Base-by-base conservation (phyloP, 2,888 invertebrate genomes). In the Frankliniella fusca region DNA sequence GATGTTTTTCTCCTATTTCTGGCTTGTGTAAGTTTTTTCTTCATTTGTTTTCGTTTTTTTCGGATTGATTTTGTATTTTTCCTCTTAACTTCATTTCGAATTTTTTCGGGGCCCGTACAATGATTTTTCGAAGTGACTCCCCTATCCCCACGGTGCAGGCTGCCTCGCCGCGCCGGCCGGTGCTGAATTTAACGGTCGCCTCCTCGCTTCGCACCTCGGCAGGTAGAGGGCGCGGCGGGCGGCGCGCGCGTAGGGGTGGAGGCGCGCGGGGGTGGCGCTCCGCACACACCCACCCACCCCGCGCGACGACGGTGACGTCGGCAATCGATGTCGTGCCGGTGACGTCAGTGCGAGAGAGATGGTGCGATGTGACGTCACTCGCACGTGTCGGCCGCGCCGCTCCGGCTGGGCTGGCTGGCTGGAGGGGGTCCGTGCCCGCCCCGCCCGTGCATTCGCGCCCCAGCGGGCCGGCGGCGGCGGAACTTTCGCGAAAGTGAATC, bases 321-420 rank as follows among this genome's bases (percentile, higher is more conserved):
- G 1, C 23, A 76, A 76, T 76, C 70, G 27, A 76, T 76, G 70
- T 27, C 70, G 70, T 12, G 23, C 70, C 70, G 23, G 70, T 76
- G 70, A 76, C 70, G 70, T 76, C 70, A 23, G 23, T 23, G n/a
- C 23, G 70, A 70, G 70, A 27, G 70, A 76, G 70, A 76, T 10
- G 27, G 70, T 27, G 27, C 38, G 27, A 11, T 27, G 70, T 76
- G 70, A 27, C 70, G 70, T 76, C 70, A 76, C 70, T 23, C 23
- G 70, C 70, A 76, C 70, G 70, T 76, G 70, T 76, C 27, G 10
- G 3, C 20, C 9, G 65, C 23, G 70, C 70, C 23, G 23, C 54
- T 54, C 70, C 23, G 70, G 70, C 23, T 20, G 65, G 65, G n/a
- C 23, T 27, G 70, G 11, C 23, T n/a, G 23, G 70, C 20, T 12